Evolutionary conservation across 1,140 invertebrate species (phyloP).

Genomic region (Stegodyphus mimosarum): DNA sequence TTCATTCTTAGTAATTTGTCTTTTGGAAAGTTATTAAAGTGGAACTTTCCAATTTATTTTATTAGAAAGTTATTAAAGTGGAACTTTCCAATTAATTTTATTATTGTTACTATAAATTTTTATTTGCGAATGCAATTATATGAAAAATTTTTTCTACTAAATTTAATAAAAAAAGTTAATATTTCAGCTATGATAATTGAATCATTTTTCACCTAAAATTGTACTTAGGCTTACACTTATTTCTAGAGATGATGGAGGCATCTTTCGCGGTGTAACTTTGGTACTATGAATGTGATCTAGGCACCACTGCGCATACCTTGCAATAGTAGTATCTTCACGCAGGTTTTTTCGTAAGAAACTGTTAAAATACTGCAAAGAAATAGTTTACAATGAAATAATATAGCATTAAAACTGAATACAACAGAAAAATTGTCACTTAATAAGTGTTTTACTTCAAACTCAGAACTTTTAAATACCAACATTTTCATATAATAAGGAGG

Average conservation of each 20-base stretch:
- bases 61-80: too few relatives aligned
- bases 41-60: too few relatives aligned
- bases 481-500: too few relatives aligned
- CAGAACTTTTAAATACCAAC: too few relatives aligned
- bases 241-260: conserved; percentile 89
- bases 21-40: too few relatives aligned
- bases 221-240: conserved; percentile 78
- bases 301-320: conserved; percentile 91
- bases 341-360: conserved; percentile 82
- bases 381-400: neutral
- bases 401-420: neutral
- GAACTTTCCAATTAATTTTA: too few relatives aligned
- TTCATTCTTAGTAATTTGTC: too few relatives aligned
- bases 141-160: too few relatives aligned
- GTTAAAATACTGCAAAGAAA: conserved; percentile 75
- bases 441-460: too few relatives aligned
- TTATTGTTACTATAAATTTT: too few relatives aligned
- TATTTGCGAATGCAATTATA: too few relatives aligned
- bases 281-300: conserved; percentile 90
- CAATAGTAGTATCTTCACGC: conserved; percentile 74
- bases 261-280: conserved; percentile 81
- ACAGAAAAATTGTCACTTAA: neutral
- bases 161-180: neutral
- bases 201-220: neutral
- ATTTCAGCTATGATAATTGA: neutral